These are phyloP conservation scores for Copsychus sechellarum DNA, from an alignment of 2,113 vertebrate species.

Conservation along the genomic window DNA sequence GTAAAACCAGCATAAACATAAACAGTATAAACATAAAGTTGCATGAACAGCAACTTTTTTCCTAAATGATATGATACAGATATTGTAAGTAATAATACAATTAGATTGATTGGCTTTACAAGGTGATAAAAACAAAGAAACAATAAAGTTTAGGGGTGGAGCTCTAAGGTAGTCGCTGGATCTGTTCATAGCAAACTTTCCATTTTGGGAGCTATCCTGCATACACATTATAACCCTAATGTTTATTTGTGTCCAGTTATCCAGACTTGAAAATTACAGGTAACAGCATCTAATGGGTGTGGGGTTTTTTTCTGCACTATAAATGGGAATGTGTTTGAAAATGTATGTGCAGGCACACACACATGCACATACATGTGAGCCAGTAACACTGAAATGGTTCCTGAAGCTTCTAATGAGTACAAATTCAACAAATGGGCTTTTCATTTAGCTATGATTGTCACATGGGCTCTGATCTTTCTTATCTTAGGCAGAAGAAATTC, in stretches of 20 bases:
- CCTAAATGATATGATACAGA: not conserved
- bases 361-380: not conserved
- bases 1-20: not conserved
- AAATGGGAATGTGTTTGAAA: not conserved
- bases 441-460: not conserved
- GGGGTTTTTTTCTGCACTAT: not conserved
- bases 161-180: not conserved
- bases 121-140: not conserved
- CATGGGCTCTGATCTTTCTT: not conserved
- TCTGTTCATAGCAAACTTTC: not conserved
- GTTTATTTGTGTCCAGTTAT: not conserved
- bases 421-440: not conserved
- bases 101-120: not conserved
- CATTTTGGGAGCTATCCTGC: not conserved
- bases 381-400: not conserved
- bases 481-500: not conserved
- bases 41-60: not conserved
- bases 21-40: not conserved
- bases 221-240: not conserved
- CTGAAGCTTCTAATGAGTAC: not conserved
- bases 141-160: not conserved
- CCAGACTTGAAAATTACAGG: not conserved
- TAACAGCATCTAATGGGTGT: accelerated
- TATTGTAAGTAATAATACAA: not conserved
- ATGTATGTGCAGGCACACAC: not conserved